Conservation (phyloP, 1,140 invertebrate species). For the Leguminivora glycinivorella region DNA sequence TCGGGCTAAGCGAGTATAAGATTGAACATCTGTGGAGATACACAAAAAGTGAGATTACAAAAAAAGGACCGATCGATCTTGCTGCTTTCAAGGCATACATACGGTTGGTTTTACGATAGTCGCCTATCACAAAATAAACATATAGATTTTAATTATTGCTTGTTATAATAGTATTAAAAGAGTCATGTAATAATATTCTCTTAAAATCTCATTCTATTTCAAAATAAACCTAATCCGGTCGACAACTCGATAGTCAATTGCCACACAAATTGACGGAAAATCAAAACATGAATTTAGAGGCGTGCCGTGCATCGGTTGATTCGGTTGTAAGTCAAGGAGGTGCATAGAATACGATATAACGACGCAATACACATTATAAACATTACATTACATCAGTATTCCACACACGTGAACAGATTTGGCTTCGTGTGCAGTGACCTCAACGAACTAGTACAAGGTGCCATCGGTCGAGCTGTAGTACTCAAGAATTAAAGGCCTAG, state of each 20-base stretch:
- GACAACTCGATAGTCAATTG: background rate
- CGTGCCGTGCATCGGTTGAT: background rate
- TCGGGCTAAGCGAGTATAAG: background rate
- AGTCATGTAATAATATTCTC: too few species aligned
- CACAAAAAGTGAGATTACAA: background rate
- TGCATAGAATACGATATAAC: constrained; percentile 6
- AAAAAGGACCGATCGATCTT: background rate
- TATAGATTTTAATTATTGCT: too few species aligned
- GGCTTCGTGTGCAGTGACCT: constrained; percentile 27
- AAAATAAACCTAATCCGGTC: background rate
- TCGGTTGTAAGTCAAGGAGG: background rate
- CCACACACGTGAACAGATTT: constrained; percentile 35
- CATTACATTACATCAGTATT: constrained; percentile 34
- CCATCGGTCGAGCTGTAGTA: background rate
- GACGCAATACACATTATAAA: constrained; percentile 23
- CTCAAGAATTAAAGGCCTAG: background rate
- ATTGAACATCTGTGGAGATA: background rate
- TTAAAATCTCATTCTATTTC: background rate
- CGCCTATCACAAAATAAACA: background rate
- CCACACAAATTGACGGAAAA: background rate
- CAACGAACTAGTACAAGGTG: constrained; percentile 24
- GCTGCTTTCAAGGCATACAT: background rate
- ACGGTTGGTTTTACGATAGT: background rate
- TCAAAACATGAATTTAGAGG: constrained; percentile 25
- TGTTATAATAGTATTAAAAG: too few species aligned